Evolutionary conservation across 1,140 invertebrate species (phyloP).

Genomic region (Habropoda laboriosa): DNA sequence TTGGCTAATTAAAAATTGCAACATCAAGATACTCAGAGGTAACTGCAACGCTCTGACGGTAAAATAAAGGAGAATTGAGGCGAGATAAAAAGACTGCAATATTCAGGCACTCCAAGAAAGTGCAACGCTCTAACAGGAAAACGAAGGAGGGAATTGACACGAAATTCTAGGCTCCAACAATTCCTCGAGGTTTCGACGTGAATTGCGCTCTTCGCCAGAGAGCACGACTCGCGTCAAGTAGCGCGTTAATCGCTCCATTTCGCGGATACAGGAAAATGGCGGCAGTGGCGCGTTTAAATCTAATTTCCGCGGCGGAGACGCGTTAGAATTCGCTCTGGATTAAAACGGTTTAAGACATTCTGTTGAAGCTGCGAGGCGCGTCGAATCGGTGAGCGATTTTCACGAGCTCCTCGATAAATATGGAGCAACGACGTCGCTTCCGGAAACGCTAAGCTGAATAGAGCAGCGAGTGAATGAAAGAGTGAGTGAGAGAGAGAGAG

Average conservation of each 20-base stretch:
- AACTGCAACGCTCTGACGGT: too few species aligned
- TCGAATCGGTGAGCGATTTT: neutral
- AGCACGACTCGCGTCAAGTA: neutral
- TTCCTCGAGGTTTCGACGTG: neutral
- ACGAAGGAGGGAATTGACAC: too few species aligned
- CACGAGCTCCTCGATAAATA: slow-evolving; percentile 14
- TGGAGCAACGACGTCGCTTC: neutral
- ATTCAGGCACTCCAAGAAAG: too few species aligned
- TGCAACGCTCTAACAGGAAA: too few species aligned
- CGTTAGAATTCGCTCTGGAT: neutral
- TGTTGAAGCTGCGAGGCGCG: neutral
- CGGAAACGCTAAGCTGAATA: neutral
- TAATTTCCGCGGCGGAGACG: neutral
- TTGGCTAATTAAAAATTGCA: too few species aligned
- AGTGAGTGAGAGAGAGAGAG: too few species aligned
- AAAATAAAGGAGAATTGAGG: too few species aligned
- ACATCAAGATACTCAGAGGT: too few species aligned
- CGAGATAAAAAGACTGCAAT: too few species aligned
- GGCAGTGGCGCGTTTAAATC: neutral
- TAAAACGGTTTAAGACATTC: neutral
- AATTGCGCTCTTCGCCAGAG: neutral
- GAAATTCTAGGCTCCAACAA: neutral
- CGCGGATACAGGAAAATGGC: neutral
- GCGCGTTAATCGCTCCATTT: slow-evolving; percentile 1
- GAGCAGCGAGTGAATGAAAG: too few species aligned